These are phyloP conservation scores for Morone saxatilis DNA, from an alignment of 2,113 vertebrate genomes.

Conservation along the genomic window DNA sequence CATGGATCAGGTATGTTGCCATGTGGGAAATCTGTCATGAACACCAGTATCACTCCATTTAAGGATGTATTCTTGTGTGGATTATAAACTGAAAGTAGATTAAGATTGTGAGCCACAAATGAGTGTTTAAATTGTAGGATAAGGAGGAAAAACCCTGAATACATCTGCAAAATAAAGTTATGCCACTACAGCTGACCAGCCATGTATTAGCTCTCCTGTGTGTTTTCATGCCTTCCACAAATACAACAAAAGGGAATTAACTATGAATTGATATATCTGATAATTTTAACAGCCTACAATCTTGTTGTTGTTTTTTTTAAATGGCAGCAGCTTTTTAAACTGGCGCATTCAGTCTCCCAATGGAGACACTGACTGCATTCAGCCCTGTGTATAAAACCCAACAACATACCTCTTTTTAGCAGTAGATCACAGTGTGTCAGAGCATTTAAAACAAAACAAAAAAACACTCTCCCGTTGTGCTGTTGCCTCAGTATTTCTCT, in stretches of 20 bases:
- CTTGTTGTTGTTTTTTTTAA: not conserved
- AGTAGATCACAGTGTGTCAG: constrained; percentile 10
- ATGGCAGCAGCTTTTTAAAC: constrained; percentile 19
- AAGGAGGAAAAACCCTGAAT: not conserved
- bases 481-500: not conserved
- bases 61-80: not conserved
- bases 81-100: not conserved
- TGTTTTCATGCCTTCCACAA: not conserved
- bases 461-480: not conserved
- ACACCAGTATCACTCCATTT: constrained; percentile 18
- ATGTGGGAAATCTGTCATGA: not conserved
- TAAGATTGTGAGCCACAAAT: not conserved
- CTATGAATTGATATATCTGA: no score
- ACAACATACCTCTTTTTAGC: constrained; percentile 60
- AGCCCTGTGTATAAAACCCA: not conserved
- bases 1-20: constrained; percentile 45
- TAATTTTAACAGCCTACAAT: not conserved
- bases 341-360: constrained; percentile 52
- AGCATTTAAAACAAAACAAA: not conserved
- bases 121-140: not conserved
- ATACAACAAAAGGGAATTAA: not conserved
- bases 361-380: not conserved
- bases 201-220: not conserved
- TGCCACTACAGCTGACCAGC: constrained; percentile 22
- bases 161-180: constrained; percentile 50